phyloP scores from a whole-genome alignment of 2,797 vertebrate species.

The Dermochelys coriacea region DNA sequence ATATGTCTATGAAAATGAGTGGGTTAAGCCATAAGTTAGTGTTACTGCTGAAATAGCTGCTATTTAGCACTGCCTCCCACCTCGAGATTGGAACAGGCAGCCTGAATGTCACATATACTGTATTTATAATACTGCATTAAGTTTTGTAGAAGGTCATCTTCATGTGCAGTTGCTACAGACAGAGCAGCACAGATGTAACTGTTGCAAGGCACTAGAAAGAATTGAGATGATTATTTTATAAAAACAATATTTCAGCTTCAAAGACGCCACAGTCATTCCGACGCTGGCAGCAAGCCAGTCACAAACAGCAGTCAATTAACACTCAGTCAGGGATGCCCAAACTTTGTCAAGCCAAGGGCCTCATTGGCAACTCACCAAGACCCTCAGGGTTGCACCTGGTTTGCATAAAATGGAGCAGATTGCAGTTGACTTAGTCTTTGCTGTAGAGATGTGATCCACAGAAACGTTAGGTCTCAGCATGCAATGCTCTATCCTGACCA shows the following conservation, averaged over 20 bases:
- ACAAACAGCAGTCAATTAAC: conserved; percentile 74
- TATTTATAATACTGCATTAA: conserved; percentile 63
- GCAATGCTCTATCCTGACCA: conserved; percentile 29
- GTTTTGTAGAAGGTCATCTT: conserved; percentile 43
- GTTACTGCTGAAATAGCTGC: conserved; percentile 42
- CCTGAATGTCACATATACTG: conserved; percentile 39
- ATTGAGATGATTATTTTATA: conserved; percentile 26
- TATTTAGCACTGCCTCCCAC: conserved; percentile 46
- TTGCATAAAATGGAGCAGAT: conserved; percentile 67
- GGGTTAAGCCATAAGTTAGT: conserved; percentile 24
- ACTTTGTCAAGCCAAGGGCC: conserved; percentile 48
- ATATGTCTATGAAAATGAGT: conserved; percentile 29
- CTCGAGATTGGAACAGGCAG: conserved; percentile 37
- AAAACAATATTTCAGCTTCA: conserved; percentile 30
- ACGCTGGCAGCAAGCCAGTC: conserved; percentile 58
- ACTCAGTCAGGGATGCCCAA: conserved; percentile 62
- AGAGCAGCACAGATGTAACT: conserved; percentile 34
- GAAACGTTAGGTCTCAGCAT: conserved; percentile 55
- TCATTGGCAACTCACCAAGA: conserved; percentile 25
- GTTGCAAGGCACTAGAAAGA: conserved; percentile 4
- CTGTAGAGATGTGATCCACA: conserved; percentile 15
- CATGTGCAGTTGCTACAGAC: conserved; percentile 32
- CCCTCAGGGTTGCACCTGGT: conserved; percentile 50
- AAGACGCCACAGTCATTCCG: conserved; percentile 12
- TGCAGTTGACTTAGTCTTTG: conserved; percentile 60